A percentile compares a stretch with the other conserved stretches of the same genome.
phyloP scores from a whole-genome alignment of 2,888 invertebrate genomes.

The Barypeithes pellucidus region DNA sequence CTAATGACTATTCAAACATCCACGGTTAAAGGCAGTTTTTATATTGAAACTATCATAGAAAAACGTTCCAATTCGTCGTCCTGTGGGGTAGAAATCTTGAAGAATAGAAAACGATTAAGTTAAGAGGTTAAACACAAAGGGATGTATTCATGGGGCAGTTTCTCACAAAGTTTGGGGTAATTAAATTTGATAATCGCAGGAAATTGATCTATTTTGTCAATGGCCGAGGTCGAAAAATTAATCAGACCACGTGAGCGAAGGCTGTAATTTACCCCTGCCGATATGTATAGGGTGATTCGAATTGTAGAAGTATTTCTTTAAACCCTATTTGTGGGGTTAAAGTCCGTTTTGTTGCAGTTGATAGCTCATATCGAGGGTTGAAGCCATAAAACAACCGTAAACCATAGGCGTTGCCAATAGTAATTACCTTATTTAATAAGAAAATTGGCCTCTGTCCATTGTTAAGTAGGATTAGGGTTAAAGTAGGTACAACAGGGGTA shows the following conservation, averaged over 20 bases:
- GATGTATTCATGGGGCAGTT: constrained; percentile 47
- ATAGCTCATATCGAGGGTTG: too few species aligned
- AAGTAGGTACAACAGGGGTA: too few species aligned
- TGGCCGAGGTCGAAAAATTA: constrained; percentile 30
- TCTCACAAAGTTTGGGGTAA: constrained; percentile 41
- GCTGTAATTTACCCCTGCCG: constrained; percentile 36
- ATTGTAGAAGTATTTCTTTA: too few species aligned
- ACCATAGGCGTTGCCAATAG: too few species aligned
- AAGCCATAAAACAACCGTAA: too few species aligned
- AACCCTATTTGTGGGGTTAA: too few species aligned
- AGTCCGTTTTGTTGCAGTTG: too few species aligned
- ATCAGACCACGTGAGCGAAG: constrained; percentile 23
- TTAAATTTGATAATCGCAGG: constrained; percentile 50
- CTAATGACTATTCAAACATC: constrained; percentile 40
- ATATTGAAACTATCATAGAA: constrained; percentile 40
- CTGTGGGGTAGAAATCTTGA: constrained; percentile 50
- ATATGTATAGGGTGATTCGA: constrained; percentile 30
- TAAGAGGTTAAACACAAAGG: constrained; percentile 49
- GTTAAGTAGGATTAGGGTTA: too few species aligned
- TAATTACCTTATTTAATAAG: too few species aligned
- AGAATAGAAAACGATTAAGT: constrained; percentile 54
- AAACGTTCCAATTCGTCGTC: constrained; percentile 45
- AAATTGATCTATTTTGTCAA: constrained; percentile 54
- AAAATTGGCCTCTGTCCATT: too few species aligned
- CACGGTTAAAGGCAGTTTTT: constrained; percentile 31